Percentiles rank a stretch among this genome's conserved stretches.
Conservation (phyloP, 1,140 invertebrate genomes). For the Drosophila orosa region DNA sequence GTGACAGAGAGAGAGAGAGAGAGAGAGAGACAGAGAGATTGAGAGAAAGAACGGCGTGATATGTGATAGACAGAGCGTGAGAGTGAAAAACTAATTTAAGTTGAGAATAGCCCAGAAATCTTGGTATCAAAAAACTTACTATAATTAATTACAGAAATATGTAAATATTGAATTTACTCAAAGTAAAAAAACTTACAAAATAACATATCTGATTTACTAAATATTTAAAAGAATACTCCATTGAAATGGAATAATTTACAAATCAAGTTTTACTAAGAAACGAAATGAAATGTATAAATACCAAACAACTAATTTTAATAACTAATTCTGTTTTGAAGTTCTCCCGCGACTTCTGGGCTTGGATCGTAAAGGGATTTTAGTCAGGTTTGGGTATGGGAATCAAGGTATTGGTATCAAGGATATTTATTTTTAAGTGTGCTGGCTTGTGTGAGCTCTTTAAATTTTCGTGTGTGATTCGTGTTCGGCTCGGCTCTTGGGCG, state of each 20-base stretch:
- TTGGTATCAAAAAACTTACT: background rate
- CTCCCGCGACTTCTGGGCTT: slow-evolving; percentile 5
- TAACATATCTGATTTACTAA: background rate
- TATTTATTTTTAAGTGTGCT: slow-evolving; percentile 22
- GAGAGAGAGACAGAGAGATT: slow-evolving; percentile 27
- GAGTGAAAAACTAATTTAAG: slow-evolving; percentile 24
- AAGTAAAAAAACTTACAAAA: background rate
- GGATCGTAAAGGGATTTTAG: background rate
- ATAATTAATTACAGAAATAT: background rate
- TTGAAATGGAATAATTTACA: background rate
- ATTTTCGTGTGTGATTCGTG: background rate
- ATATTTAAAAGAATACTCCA: background rate
- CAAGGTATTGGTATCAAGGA: background rate
- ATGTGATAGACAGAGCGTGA: slow-evolving; percentile 34
- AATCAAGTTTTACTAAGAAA: background rate
- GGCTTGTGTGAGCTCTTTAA: slow-evolving; percentile 32
- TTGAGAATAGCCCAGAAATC: slow-evolving; percentile 21
- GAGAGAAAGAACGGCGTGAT: slow-evolving; percentile 28
- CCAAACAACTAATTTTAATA: background rate
- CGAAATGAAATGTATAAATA: background rate
- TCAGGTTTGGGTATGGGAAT: background rate
- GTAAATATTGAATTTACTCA: too few species aligned
- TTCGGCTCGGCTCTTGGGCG: slow-evolving; percentile 14
- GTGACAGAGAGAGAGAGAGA: slow-evolving; percentile 22
- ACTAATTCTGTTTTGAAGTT: background rate